Percentiles rank a stretch among this genome's conserved stretches.
phyloP scores from a whole-genome alignment of 2,797 vertebrate species.

The Artibeus lituratus region DNA sequence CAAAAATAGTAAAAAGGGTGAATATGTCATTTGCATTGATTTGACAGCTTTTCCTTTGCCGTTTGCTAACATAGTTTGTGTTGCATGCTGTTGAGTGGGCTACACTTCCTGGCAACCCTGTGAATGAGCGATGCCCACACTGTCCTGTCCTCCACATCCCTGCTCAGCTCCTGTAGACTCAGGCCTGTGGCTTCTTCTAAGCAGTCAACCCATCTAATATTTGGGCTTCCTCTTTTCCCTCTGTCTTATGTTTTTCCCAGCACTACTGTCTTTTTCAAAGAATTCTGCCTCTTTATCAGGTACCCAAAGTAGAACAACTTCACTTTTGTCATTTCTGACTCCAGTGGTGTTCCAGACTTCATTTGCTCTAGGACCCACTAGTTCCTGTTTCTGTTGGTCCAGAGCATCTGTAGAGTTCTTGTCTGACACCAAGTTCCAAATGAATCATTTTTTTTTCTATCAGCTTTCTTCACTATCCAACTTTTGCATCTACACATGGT shows the following conservation, averaged over 20 bases:
- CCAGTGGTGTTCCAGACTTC: background rate
- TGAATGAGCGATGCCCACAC: background rate
- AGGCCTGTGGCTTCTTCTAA: background rate
- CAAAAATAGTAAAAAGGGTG: background rate
- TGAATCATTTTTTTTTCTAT: background rate
- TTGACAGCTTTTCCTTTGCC: constrained; percentile 27
- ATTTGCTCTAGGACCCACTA: background rate
- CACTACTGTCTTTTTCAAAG: background rate
- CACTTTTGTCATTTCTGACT: background rate
- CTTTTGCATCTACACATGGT: background rate
- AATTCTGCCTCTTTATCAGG: background rate
- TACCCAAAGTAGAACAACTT: background rate
- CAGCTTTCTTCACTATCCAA: background rate
- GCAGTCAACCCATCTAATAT: background rate
- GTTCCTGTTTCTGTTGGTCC: background rate
- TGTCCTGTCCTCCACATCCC: background rate
- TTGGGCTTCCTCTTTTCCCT: background rate
- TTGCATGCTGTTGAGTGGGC: background rate
- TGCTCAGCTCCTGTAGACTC: background rate
- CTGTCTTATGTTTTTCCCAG: background rate
- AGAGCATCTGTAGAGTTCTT: background rate
- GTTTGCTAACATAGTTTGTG: constrained; percentile 34
- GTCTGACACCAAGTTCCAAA: background rate
- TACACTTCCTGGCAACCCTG: background rate
- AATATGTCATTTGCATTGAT: constrained; percentile 36